Evolutionary conservation across 1,140 invertebrate genomes (phyloP), one percentile per base, ranked within the genome.

Genomic region (Ips nitidus): DNA sequence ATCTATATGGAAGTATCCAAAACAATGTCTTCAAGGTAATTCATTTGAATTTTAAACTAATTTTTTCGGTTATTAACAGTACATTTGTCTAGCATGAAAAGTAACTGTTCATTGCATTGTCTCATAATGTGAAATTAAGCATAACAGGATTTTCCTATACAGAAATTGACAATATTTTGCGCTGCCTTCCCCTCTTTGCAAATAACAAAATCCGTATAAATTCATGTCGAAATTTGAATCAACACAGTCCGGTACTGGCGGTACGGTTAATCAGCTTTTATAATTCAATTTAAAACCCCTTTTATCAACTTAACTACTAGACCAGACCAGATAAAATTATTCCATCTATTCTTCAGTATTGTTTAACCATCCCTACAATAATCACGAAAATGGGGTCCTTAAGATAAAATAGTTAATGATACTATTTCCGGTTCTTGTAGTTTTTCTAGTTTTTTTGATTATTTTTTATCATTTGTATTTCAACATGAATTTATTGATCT

Each of bases 211-310:
- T 56, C 43, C 53, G 38, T 66, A 66, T 66, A 66, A 66, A 66
- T 66, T n/a, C 52, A 39, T 41, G 52, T 53, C 41, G 41, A 66
- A 66, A 66, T 57, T 58, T 8, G 40, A 64, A 64, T 57, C 22
- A 57, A 37, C 2, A n/a, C 52, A 66, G 53, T 66, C 42, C 64
- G 52, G 64, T 66, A 66, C 52, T 57, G 64, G 22, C 52, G 52
- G 43, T 41, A 41, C 50, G 59, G 5, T 64, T 52, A 64, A 53
- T 64, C 45, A 47, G 8, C 60, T 53, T 52, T 64, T 22, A 22
- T 39, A 64, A 53, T 53, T 64, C 47, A 64, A 53, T 64, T 64
- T 53, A 55, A 64, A 22, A 8, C 62, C 52, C 52, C 53, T 53
- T 53, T 59, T 40, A 52, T 53, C 40, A 7, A 52, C 37, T 53